These are phyloP conservation scores for Phodopus roborovskii DNA, from an alignment of 2,113 vertebrate genomes.

Conservation along the genomic window DNA sequence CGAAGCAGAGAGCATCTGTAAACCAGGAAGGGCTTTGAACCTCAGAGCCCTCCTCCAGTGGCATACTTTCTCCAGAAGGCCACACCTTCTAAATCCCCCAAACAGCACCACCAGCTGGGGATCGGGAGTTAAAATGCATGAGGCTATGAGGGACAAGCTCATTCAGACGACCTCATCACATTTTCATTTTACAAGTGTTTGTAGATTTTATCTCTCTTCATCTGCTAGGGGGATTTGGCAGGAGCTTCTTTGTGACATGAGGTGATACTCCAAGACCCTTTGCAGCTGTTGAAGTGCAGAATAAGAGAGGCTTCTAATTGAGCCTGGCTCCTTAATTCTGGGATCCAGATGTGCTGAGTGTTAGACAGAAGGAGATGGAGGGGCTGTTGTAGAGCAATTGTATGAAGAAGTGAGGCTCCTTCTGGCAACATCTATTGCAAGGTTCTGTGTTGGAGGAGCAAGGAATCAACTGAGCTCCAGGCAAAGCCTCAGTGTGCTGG, in stretches of 20 bases:
- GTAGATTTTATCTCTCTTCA: neutral
- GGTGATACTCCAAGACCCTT: neutral
- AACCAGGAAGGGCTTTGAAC: neutral
- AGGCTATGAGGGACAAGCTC: neutral
- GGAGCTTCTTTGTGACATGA: neutral
- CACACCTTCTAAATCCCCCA: neutral
- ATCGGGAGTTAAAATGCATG: neutral
- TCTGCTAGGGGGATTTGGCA: neutral
- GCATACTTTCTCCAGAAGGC: neutral
- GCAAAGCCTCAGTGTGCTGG: neutral
- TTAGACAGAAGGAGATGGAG: neutral
- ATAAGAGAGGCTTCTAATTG: neutral
- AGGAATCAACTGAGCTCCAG: neutral
- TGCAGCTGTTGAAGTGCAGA: neutral
- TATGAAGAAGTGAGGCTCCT: neutral
- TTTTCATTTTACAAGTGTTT: neutral
- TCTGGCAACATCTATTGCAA: neutral
- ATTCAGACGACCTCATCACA: too few relatives aligned
- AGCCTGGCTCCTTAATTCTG: neutral
- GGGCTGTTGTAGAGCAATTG: neutral
- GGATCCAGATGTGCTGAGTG: neutral
- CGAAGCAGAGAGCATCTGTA: neutral
- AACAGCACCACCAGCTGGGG: neutral
- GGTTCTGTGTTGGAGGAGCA: neutral
- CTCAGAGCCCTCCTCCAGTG: neutral